phyloP scores from a whole-genome alignment of 2,888 invertebrate genomes.

The Andrena marginata region DNA sequence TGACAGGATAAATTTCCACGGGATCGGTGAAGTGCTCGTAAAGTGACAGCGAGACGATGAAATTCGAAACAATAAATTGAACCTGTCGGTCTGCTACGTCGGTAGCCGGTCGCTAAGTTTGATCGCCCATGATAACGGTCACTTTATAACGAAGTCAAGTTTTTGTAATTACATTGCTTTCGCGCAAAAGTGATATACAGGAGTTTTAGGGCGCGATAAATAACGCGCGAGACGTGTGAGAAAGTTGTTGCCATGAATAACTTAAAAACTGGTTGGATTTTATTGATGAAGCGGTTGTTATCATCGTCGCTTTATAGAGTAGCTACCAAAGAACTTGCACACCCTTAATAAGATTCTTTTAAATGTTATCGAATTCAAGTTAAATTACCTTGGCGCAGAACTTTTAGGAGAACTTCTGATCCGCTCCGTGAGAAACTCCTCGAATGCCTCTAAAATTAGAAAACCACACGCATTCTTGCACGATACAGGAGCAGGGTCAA shows the following conservation, averaged over 20 bases:
- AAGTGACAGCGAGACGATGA: constrained; percentile 11
- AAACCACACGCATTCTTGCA: constrained; percentile 32
- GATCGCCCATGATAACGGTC: constrained; percentile 14
- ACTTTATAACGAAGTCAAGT: constrained; percentile 20
- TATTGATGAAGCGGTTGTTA: too few relatives aligned
- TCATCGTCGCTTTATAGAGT: too few relatives aligned
- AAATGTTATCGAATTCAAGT: too few relatives aligned
- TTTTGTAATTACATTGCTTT: too few relatives aligned
- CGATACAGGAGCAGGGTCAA: constrained; percentile 23
- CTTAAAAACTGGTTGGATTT: constrained; percentile 1
- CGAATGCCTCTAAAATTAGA: constrained; percentile 41
- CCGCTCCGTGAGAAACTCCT: constrained; percentile 54
- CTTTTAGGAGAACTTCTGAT: too few relatives aligned
- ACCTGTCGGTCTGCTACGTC: constrained; percentile 7
- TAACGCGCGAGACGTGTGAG: background rate
- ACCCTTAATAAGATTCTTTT: too few relatives aligned
- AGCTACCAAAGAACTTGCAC: too few relatives aligned
- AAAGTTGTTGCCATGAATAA: background rate
- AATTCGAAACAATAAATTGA: constrained; percentile 36
- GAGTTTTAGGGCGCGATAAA: background rate
- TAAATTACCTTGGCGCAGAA: too few relatives aligned
- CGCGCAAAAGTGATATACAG: constrained; percentile 22
- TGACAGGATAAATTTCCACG: constrained; percentile 14
- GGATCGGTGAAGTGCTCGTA: background rate
- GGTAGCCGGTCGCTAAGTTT: background rate